Conservation (phyloP, 2,113 vertebrate genomes). For the Aix galericulata region DNA sequence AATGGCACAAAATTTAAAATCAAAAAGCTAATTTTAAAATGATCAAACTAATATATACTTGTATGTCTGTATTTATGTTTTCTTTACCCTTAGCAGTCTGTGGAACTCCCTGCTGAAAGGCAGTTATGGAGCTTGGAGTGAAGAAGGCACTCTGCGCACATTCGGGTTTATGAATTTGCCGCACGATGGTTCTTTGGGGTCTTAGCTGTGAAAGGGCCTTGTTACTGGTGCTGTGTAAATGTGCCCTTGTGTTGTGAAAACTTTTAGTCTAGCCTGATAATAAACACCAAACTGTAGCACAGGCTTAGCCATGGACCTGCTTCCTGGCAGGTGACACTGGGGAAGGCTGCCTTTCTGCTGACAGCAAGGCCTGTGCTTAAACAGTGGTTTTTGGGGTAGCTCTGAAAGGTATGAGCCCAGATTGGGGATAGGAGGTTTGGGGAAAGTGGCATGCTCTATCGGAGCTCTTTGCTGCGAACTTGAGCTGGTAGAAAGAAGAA, state of each 20-base stretch:
- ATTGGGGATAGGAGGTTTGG: neutral
- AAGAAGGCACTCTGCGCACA: neutral
- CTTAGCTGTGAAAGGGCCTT: neutral
- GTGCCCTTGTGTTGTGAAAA: accelerated
- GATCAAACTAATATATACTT: neutral
- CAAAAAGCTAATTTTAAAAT: neutral
- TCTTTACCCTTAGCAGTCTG: neutral
- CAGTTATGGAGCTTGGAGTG: neutral
- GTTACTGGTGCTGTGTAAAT: neutral
- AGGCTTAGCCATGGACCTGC: no score
- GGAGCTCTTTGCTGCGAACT: neutral
- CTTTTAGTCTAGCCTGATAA: neutral
- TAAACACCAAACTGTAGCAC: neutral
- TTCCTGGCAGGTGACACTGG: neutral
- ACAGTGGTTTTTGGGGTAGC: neutral
- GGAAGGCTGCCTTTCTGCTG: neutral
- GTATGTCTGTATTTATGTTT: neutral
- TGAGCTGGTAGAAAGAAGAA: neutral
- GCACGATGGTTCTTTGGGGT: neutral
- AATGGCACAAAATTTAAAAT: neutral
- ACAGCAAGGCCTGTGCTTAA: accelerated
- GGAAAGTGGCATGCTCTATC: neutral
- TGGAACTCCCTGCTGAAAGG: neutral
- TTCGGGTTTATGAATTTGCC: neutral
- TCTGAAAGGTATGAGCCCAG: neutral